Percentiles rank a stretch among this genome's conserved stretches.
Evolutionary conservation across 2,888 invertebrate species (phyloP).

Genomic region (Sepiola atlantica): DNA sequence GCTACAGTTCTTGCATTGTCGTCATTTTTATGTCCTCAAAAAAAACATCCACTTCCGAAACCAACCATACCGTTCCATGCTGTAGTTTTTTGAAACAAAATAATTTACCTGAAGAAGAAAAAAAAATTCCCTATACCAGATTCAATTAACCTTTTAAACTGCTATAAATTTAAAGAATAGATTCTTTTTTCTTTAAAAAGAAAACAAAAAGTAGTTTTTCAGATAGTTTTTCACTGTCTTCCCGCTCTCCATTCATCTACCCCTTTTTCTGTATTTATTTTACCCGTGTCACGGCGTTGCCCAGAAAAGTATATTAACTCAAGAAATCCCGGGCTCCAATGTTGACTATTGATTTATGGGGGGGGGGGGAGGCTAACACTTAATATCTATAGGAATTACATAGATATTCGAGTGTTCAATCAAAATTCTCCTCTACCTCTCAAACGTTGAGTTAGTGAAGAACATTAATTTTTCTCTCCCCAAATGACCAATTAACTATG

Average conservation of each 20-base stretch:
- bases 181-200: neutral
- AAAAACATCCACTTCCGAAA: neutral
- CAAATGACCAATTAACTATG: too few relatives aligned
- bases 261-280: neutral
- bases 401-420: too few relatives aligned
- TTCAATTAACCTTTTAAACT: conserved; percentile 3
- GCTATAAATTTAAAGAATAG: neutral
- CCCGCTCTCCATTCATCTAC: neutral
- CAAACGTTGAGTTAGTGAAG: too few relatives aligned
- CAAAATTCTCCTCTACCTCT: too few relatives aligned
- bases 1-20: neutral
- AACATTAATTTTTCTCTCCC: too few relatives aligned
- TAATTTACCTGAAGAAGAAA: neutral
- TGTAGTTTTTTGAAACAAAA: neutral
- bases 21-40: neutral
- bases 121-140: neutral
- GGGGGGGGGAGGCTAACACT: too few relatives aligned
- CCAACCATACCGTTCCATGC: neutral
- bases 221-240: neutral
- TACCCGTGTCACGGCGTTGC: too few relatives aligned
- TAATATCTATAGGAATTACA: too few relatives aligned
- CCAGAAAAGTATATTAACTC: too few relatives aligned
- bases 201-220: neutral
- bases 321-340: too few relatives aligned
- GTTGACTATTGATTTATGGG: too few relatives aligned